Conservation (phyloP, 2,888 invertebrate species). For the Ernsta delagoae region DNA sequence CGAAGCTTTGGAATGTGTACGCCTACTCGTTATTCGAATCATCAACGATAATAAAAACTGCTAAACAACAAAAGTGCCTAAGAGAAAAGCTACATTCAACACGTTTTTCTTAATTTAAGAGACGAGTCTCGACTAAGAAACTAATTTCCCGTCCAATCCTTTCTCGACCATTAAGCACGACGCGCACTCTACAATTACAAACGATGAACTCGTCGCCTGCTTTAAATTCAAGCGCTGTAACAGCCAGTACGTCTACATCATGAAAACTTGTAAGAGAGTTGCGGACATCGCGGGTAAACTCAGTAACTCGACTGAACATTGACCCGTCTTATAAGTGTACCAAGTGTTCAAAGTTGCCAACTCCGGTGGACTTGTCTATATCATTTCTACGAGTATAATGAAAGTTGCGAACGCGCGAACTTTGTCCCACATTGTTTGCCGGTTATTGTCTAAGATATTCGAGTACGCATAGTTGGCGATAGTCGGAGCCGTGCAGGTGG, state of each 20-base stretch:
- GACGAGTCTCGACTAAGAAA: slow-evolving; percentile 19
- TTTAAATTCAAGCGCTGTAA: slow-evolving; percentile 46
- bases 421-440: slow-evolving; percentile 39
- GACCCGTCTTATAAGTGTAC: slow-evolving; percentile 43
- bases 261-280: slow-evolving; percentile 44
- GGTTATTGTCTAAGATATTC: slow-evolving; percentile 42
- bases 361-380: slow-evolving; percentile 36
- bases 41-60: neutral
- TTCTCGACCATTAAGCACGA: slow-evolving; percentile 29
- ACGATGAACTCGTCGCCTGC: slow-evolving; percentile 43
- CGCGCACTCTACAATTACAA: slow-evolving; percentile 33
- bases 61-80: neutral
- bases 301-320: slow-evolving; percentile 40
- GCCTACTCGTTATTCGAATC: neutral
- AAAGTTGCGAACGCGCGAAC: slow-evolving; percentile 37
- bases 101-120: slow-evolving; percentile 22
- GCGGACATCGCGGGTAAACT: slow-evolving; percentile 44
- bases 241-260: slow-evolving; percentile 40
- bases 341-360: slow-evolving; percentile 37
- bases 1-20: neutral
- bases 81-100: slow-evolving; percentile 5
- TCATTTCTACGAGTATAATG: slow-evolving; percentile 38
- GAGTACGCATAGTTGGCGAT: slow-evolving; percentile 45
- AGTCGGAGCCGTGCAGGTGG: slow-evolving; percentile 45
- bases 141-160: slow-evolving; percentile 35